Evolutionary conservation across 2,797 vertebrate genomes (phyloP), one percentile per base, ranked within the genome.

Genomic region (Salmo trutta): DNA sequence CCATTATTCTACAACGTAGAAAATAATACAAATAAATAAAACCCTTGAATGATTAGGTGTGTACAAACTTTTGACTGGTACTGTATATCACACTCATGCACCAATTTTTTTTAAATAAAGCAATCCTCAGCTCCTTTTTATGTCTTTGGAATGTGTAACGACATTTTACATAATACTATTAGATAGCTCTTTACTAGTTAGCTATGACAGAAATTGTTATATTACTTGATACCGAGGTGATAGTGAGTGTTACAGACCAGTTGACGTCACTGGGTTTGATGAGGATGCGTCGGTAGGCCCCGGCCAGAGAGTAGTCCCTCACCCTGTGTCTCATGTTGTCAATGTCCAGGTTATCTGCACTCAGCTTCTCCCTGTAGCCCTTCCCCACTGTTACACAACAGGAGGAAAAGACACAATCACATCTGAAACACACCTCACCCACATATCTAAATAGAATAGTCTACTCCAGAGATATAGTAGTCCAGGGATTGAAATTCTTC

Each of bases 301-400:
- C 98, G 27, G 98, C 96, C 86, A 99, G 93, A 16, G 97, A 98
- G 84, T 99, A 99, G 91, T 99, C 98, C 89, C 95, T 95, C 85
- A 99, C 95, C 91, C 95, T 97, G 90, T 99, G 98, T 83, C 96
- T 95, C 97, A 99, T 99, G 88, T 98, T 97, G 91, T 96, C 94
- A 56, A 99, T 97, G 90, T 99, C 96, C 89, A 99, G 93, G 59
- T 91, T 92, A 86, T 99, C 98, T 52, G 92, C 95, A 53, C 90
- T 74, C 19, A 99, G 93, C 92, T 98, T 96, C 89, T 99, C 96
- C 81, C 92, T 94, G 92, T 98, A 99, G 79, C 95, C 95, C 77
- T 95, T 91, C 47, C 97, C 96, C 85, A 99, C 98, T 99, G 91
- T 77, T 36, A 79, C 1, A 24, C 4, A 78, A 15, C 3, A 51